phyloP scores from a whole-genome alignment of 2,113 vertebrate genomes.

The Mustelus asterias region DNA sequence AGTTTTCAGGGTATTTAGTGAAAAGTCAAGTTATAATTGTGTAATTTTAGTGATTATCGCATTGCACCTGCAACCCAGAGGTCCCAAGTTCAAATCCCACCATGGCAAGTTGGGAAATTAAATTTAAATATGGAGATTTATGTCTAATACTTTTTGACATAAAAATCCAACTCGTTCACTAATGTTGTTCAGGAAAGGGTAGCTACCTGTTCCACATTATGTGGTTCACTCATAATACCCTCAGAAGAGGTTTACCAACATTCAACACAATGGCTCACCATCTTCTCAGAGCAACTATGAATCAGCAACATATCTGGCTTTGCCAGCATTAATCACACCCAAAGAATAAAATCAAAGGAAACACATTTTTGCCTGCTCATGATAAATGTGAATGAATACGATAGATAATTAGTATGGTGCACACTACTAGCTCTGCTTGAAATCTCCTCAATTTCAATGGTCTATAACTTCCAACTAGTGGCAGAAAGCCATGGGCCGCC shows the following conservation, averaged over 20 bases:
- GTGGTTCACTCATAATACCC: background rate
- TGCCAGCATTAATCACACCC: background rate
- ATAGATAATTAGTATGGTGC: background rate
- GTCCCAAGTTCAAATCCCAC: background rate
- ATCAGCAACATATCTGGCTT: background rate
- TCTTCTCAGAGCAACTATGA: background rate
- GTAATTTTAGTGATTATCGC: too few species aligned
- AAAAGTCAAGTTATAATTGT: too few species aligned
- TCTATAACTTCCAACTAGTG: too few species aligned
- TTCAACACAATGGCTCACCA: background rate
- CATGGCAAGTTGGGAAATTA: background rate
- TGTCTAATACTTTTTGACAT: background rate
- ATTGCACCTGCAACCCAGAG: background rate
- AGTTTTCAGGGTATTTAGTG: too few species aligned
- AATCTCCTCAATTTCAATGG: background rate
- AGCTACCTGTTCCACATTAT: background rate
- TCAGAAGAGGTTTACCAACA: background rate
- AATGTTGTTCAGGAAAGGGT: background rate
- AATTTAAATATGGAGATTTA: background rate
- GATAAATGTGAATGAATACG: background rate
- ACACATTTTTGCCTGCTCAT: background rate
- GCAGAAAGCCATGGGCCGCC: too few species aligned
- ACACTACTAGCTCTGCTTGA: background rate
- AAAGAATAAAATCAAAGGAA: background rate
- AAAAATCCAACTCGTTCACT: background rate